phyloP scores from a whole-genome alignment of 2,888 invertebrate genomes.

The Lamellibrachia satsuma region DNA sequence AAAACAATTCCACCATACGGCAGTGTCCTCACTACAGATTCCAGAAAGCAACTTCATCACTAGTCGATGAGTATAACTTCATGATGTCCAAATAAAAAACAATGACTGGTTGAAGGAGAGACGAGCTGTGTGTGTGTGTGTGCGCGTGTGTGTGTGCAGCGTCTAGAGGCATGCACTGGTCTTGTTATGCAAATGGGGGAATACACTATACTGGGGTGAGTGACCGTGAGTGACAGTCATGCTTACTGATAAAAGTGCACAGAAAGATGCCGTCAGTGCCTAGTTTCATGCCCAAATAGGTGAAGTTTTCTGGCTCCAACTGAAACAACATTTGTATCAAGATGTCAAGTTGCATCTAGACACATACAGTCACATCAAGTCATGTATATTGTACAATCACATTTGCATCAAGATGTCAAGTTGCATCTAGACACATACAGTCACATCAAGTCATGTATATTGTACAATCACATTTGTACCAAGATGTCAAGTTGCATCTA shows the following conservation, averaged over 20 bases:
- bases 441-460: neutral
- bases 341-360: neutral
- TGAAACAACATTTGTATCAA: neutral
- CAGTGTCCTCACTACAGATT: too few species aligned
- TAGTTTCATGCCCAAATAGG: constrained; percentile 71
- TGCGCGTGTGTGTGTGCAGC: neutral
- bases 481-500: neutral
- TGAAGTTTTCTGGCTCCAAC: neutral
- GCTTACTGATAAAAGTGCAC: constrained; percentile 85
- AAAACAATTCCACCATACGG: too few species aligned
- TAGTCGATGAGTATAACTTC: too few species aligned
- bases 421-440: neutral
- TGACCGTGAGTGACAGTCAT: neutral
- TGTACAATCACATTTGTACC: too few species aligned
- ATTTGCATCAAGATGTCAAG: neutral
- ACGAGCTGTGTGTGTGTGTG: neutral
- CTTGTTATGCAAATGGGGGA: neutral
- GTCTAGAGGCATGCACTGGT: neutral
- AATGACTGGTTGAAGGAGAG: too few species aligned
- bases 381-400: neutral
- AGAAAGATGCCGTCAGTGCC: constrained; percentile 94
- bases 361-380: neutral
- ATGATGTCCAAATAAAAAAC: too few species aligned
- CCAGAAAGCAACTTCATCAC: too few species aligned
- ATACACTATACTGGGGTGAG: neutral